Conservation (phyloP, 2,797 vertebrate species). For the Ibycter americanus region DNA sequence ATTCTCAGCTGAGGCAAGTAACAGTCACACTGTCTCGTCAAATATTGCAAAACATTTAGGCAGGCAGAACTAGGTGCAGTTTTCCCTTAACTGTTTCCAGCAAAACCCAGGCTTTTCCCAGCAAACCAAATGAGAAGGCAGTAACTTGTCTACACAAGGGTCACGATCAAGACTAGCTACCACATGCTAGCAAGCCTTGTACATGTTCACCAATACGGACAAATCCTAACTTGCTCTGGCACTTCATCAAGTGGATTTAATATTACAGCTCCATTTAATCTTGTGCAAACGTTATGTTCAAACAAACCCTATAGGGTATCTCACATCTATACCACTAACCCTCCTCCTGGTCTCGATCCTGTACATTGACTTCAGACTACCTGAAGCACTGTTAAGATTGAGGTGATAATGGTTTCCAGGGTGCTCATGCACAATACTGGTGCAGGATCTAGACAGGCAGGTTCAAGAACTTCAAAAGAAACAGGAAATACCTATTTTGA, state of each 20-base stretch:
- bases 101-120: background rate
- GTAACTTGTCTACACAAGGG: background rate
- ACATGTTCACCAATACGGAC: background rate
- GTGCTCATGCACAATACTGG: background rate
- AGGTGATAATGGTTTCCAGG: background rate
- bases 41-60: background rate
- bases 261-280: background rate
- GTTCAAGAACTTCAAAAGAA: background rate
- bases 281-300: background rate
- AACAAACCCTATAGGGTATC: background rate
- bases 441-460: background rate
- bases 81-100: background rate
- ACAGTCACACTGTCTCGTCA: background rate
- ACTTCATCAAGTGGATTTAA: background rate
- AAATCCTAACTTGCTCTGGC: slow-evolving; percentile 32
- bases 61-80: background rate
- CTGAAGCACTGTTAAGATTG: background rate
- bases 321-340: background rate
- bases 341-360: background rate
- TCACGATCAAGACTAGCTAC: background rate
- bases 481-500: background rate
- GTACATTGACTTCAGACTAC: background rate
- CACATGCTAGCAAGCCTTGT: background rate
- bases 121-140: background rate
- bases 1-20: background rate